Percentiles rank a stretch among this genome's conserved stretches.
phyloP scores from a whole-genome alignment of 2,797 vertebrate genomes.

The Etheostoma perlongum region DNA sequence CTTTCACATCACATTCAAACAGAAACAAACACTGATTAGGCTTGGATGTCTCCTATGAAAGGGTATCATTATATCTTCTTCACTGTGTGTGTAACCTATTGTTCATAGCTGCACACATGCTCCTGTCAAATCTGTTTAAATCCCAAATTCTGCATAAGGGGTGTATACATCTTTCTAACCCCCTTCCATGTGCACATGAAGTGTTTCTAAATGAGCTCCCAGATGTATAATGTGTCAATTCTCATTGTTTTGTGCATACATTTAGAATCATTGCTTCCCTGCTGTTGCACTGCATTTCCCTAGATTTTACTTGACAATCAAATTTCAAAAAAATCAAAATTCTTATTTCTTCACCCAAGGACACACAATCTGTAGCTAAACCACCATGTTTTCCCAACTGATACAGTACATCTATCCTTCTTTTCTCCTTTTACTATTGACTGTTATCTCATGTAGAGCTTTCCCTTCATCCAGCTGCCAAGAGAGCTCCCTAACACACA shows the following conservation, averaged over 20 bases:
- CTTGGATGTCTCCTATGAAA: constrained; percentile 19
- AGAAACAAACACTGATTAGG: constrained; percentile 45
- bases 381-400: constrained; percentile 61
- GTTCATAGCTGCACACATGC: constrained; percentile 13
- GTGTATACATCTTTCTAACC: constrained; percentile 10
- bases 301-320: constrained; percentile 38
- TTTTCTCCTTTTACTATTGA: constrained; percentile 59
- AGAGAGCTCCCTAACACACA: constrained; percentile 51
- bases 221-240: constrained; percentile 35
- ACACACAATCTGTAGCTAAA: constrained; percentile 58
- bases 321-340: constrained; percentile 29
- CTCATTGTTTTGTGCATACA: constrained; percentile 21
- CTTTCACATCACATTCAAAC: constrained; percentile 36
- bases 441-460: constrained; percentile 60
- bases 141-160: constrained; percentile 6
- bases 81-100: neutral
- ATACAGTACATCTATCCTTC: constrained; percentile 44
- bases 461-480: constrained; percentile 59
- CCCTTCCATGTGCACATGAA: constrained; percentile 6
- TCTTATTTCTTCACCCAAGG: constrained; percentile 43
- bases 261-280: constrained; percentile 42
- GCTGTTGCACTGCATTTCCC: constrained; percentile 32
- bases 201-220: constrained; percentile 45
- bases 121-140: constrained; percentile 28
- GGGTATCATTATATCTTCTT: constrained; percentile 34